phyloP scores from a whole-genome alignment of 2,113 vertebrate species.

The Galeopterus variegatus region DNA sequence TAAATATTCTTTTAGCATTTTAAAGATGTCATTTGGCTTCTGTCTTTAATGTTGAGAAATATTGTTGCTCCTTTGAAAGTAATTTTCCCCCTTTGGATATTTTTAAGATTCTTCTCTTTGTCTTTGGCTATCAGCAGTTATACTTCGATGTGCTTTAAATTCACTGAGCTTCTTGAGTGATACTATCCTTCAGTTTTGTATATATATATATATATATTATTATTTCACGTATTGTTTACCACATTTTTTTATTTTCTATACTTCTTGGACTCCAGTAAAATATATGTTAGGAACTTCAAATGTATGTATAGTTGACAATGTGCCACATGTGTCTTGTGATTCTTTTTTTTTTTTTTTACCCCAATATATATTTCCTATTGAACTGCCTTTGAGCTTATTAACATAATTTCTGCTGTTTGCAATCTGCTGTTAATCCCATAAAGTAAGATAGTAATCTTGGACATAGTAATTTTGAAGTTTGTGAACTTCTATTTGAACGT shows the following conservation, averaged over 20 bases:
- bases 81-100: neutral
- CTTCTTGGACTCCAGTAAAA: neutral
- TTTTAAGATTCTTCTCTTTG: neutral
- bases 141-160: neutral
- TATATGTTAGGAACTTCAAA: neutral
- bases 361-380: neutral
- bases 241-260: neutral
- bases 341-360: neutral
- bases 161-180: neutral
- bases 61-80: neutral
- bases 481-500: neutral
- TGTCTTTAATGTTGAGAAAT: neutral
- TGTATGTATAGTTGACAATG: neutral
- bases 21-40: neutral
- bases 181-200: neutral
- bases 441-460: neutral
- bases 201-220: neutral
- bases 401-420: neutral
- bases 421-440: neutral
- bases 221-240: neutral
- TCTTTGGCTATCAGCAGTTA: neutral
- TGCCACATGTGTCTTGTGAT: neutral
- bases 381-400: neutral
- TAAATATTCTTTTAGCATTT: neutral
- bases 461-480: neutral